phyloP scores from a whole-genome alignment of 2,888 invertebrate species.

The Leptogaster cylindrica region DNA sequence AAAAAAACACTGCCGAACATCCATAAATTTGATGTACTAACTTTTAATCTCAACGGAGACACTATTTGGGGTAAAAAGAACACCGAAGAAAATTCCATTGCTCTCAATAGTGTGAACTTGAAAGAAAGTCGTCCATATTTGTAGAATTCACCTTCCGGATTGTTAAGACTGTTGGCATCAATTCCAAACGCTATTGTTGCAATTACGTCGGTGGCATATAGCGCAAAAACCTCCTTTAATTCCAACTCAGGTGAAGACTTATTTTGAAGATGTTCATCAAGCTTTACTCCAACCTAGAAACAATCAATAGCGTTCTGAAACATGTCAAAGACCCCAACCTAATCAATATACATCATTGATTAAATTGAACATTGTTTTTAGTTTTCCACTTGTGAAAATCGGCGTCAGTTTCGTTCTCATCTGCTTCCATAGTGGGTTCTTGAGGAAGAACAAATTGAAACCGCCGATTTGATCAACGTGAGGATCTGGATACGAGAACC shows the following conservation, averaged over 20 bases:
- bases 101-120: conserved; percentile 49
- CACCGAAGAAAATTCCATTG: conserved; percentile 53
- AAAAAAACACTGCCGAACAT: no score
- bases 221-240: conserved; percentile 50
- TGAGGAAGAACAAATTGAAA: conserved; percentile 61
- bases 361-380: conserved; percentile 52
- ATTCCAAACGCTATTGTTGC: conserved; percentile 58
- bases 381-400: conserved; percentile 61
- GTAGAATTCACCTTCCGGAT: conserved; percentile 57
- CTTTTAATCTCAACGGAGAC: conserved; percentile 50
- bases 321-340: no score
- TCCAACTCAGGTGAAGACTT: conserved; percentile 47
- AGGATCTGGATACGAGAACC: conserved; percentile 54
- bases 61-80: conserved; percentile 58
- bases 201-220: conserved; percentile 58
- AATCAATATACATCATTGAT: conserved; percentile 51
- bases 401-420: conserved; percentile 62
- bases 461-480: conserved; percentile 58
- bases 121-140: conserved; percentile 52
- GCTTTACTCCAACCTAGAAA: conserved; percentile 53
- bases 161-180: conserved; percentile 54
- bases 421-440: conserved; percentile 62
- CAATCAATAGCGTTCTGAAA: neutral
- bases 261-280: conserved; percentile 54
- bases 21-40: no score